Conservation (phyloP, 64 coral and sea anemone genomes). For the Stylophora pistillata region DNA sequence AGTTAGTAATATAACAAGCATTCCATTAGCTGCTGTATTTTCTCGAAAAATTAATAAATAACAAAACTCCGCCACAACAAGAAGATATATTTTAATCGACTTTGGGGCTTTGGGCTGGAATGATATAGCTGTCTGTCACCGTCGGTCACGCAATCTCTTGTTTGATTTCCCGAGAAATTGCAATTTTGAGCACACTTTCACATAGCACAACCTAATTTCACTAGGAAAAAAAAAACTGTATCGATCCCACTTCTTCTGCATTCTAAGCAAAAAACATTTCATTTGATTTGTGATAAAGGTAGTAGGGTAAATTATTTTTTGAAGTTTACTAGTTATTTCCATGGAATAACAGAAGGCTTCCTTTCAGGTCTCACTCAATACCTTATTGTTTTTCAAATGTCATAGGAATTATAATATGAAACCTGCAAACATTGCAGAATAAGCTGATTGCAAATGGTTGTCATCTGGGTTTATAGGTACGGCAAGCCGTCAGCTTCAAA, state of each 20-base stretch:
- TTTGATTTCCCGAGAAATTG: conserved; percentile 3
- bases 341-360: not conserved
- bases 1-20: no score
- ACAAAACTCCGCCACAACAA: no score
- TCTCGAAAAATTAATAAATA: no score
- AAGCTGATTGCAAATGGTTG: conserved; percentile 9
- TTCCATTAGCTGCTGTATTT: no score
- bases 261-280: not conserved
- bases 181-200: conserved; percentile 1
- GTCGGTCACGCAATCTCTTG: conserved; percentile 16
- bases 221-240: not conserved
- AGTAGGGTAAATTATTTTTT: not conserved
- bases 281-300: conserved; percentile 19
- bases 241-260: not conserved
- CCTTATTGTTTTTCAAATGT: conserved; percentile 1
- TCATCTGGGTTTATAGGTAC: not conserved
- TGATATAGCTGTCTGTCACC: not conserved
- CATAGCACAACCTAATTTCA: conserved; percentile 5
- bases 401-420: not conserved
- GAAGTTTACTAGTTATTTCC: not conserved
- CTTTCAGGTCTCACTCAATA: no score
- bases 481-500: conserved; percentile 7
- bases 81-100: no score
- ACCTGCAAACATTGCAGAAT: not conserved
- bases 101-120: no score